Percentiles rank a stretch among this genome's conserved stretches.
These are phyloP conservation scores for Stenodera caucasica DNA, from an alignment of 2,888 invertebrate genomes.

Conservation along the genomic window DNA sequence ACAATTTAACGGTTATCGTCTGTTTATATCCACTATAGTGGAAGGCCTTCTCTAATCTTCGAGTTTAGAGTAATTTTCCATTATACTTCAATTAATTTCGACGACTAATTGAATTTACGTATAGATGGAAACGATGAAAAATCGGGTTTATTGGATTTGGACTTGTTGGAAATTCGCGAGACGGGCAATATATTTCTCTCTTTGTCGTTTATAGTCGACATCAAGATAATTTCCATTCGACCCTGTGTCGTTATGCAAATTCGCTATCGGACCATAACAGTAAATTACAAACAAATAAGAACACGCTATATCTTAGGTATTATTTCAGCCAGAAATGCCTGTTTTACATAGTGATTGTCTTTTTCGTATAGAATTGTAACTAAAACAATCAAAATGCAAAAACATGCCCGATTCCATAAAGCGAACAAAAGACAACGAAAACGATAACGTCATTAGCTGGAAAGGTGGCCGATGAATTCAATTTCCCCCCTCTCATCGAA, in stretches of 20 bases:
- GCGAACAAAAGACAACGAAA: not conserved
- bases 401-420: conserved; percentile 2
- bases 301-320: conserved; percentile 8
- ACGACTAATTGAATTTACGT: too few species aligned
- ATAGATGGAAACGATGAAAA: too few species aligned
- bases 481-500: conserved; percentile 2
- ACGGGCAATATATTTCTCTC: not conserved
- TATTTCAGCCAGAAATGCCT: conserved; percentile 11
- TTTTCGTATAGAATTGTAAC: conserved; percentile 12
- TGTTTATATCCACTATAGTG: conserved; percentile 8
- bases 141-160: not conserved
- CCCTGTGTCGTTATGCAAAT: conserved; percentile 20
- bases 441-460: conserved; percentile 14
- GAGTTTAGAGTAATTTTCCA: not conserved
- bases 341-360: conserved; percentile 25
- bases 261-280: conserved; percentile 20
- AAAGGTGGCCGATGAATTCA: not conserved
- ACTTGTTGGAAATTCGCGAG: not conserved
- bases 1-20: conserved; percentile 10
- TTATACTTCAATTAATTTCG: not conserved
- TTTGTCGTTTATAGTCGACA: not conserved
- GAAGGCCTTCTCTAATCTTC: not conserved
- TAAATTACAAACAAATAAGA: conserved; percentile 29
- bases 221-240: conserved; percentile 13
- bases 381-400: conserved; percentile 27